Percentiles rank a stretch among this genome's conserved stretches.
These are phyloP conservation scores for Tenthredo scrophulariae DNA, from an alignment of 2,888 invertebrate genomes.

Conservation along the genomic window DNA sequence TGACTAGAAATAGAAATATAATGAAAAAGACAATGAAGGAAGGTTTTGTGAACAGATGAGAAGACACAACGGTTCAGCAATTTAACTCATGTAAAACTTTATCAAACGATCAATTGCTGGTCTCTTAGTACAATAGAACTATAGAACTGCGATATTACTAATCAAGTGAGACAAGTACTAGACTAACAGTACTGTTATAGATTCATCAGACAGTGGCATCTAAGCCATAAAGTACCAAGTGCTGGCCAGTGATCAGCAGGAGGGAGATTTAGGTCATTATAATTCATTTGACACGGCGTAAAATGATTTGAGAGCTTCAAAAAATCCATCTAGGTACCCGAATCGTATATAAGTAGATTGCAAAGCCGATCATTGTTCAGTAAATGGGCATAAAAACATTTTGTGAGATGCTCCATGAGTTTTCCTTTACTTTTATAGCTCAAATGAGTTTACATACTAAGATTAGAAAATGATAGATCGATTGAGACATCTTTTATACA, in stretches of 20 bases:
- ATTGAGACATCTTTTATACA: background rate
- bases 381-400: background rate
- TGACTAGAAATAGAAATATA: background rate
- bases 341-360: background rate
- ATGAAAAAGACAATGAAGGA: background rate
- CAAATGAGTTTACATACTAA: background rate
- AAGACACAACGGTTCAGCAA: background rate
- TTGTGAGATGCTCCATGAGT: background rate
- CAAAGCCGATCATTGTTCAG: background rate
- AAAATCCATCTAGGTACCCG: background rate
- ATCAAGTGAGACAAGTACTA: conserved; percentile 38
- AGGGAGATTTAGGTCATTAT: conserved; percentile 37
- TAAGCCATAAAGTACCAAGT: conserved; percentile 4
- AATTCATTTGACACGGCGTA: conserved; percentile 30
- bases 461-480: background rate
- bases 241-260: background rate
- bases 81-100: background rate
- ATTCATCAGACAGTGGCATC: conserved; percentile 17
- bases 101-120: background rate
- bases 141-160: conserved; percentile 17
- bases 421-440: background rate
- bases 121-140: conserved; percentile 5
- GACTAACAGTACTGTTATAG: conserved; percentile 3
- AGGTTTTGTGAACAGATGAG: background rate
- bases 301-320: background rate